Base-by-base conservation (phyloP, 2,797 vertebrate genomes). In the Euthynnus affinis region DNA sequence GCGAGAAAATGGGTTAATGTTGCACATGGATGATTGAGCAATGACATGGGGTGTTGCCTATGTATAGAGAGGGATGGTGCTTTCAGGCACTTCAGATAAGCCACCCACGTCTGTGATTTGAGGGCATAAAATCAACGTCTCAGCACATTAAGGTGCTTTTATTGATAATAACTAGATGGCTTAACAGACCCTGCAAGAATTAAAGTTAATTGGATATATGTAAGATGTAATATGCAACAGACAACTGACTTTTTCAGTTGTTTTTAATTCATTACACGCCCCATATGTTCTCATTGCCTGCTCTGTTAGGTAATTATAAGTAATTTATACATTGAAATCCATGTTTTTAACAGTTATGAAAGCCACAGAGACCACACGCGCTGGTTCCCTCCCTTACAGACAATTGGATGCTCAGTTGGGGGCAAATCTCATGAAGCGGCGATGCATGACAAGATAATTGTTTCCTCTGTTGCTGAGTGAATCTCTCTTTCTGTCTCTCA, bases 1-100 rank as follows among this genome's bases (percentile, higher is more conserved):
- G 72, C 9, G 9, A 34, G 80, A 49, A 60, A 90, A 91, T 89
- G 80, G 90, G 89, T 92, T 93, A 88, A 87, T 92, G 58, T 82
- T 17, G 76, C 78, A 78, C 85, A 86, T 12, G 88, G 83, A 76
- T 90, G 88, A 62, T 18, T 88, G 88, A 67, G 73, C 88, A 62
- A 44, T 67, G 66, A 55, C 61, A 37, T 34, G 17, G 63, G 82
- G 29, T 9, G 48, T 68, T 73, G 48, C 27, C 40, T 52, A 29
- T 62, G 48, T 61, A 15, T 46, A 52, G 32, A 37, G 12, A 51
- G 23, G 57, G 34, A 27, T 25, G 18, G 8, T 64, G 67, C 58
- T 23, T 64, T 74, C 34, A 56, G 15, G 22, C 40, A 12, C 44
- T 61, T 2, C 23, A 42, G 4, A 14, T 52, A 7, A 20, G 13